A percentile compares a stretch with the other conserved stretches of the same genome.
phyloP scores from a whole-genome alignment of 92 coral and sea anemone genomes.

The Epizoanthus stellaris region DNA sequence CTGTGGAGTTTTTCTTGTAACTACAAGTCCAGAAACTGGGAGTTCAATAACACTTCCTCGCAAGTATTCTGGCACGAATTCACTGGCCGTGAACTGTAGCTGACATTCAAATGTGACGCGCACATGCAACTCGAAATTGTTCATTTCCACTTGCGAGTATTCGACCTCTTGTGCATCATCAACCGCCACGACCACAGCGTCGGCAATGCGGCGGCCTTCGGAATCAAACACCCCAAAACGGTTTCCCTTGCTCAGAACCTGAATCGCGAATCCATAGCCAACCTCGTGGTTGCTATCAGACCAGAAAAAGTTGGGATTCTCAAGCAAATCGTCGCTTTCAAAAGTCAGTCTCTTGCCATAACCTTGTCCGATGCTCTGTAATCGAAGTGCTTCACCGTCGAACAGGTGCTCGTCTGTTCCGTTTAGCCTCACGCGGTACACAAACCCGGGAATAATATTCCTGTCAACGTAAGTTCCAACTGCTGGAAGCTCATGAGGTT shows the following conservation, averaged over 20 bases:
- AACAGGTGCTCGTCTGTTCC: constrained; percentile 76
- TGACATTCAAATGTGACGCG: constrained; percentile 58
- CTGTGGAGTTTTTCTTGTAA: constrained; percentile 32
- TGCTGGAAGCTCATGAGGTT: constrained; percentile 87
- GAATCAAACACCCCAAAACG: constrained; percentile 68
- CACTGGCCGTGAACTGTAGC: constrained; percentile 23
- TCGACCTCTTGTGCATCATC: constrained; percentile 64
- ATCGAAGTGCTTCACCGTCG: constrained; percentile 75
- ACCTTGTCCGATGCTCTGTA: constrained; percentile 85
- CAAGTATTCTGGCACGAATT: constrained; percentile 52
- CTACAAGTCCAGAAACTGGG: constrained; percentile 48
- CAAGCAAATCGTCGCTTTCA: constrained; percentile 80
- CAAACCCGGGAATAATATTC: constrained; percentile 82
- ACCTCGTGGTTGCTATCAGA: constrained; percentile 93
- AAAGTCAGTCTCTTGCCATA: constrained; percentile 95
- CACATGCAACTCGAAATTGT: constrained; percentile 3
- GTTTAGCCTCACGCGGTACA: constrained; percentile 79
- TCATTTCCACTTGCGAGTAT: constrained; percentile 16
- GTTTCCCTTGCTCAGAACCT: constrained; percentile 68
- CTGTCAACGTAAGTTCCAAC: constrained; percentile 90
- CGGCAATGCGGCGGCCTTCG: constrained; percentile 54
- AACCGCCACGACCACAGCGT: constrained; percentile 49
- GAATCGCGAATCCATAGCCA: constrained; percentile 87
- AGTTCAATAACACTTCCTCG: constrained; percentile 50
- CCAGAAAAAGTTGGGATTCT: constrained; percentile 93